Evolutionary conservation across 1,140 invertebrate species (phyloP).

Genomic region (Physella acuta): DNA sequence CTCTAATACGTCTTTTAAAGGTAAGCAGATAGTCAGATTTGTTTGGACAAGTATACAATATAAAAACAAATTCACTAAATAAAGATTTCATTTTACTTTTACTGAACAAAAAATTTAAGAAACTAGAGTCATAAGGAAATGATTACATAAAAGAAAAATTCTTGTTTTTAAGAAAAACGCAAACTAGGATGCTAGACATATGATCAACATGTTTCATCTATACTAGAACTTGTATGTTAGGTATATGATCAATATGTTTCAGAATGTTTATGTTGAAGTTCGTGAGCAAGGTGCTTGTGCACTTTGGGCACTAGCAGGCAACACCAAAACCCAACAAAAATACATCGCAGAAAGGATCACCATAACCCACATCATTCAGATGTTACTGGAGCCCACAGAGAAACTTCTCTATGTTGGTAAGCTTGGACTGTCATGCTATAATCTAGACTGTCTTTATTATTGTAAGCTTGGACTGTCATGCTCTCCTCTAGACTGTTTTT

Average conservation of each 20-base stretch:
- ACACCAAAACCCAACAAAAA: conserved; percentile 56
- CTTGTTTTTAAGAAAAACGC: too few relatives aligned
- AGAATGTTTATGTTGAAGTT: conserved; percentile 55
- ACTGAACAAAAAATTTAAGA: too few relatives aligned
- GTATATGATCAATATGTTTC: too few relatives aligned
- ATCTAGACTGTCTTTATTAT: not conserved
- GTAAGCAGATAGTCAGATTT: conserved; percentile 32
- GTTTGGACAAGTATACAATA: too few relatives aligned
- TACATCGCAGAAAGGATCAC: conserved; percentile 56
- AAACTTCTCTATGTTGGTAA: conserved; percentile 59
- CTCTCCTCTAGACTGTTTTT: too few relatives aligned
- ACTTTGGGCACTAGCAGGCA: conserved; percentile 58
- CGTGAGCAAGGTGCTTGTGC: conserved; percentile 57
- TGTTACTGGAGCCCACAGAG: conserved; percentile 56
- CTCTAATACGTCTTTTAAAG: conserved; percentile 56
- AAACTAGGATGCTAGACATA: too few relatives aligned
- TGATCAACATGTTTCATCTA: too few relatives aligned
- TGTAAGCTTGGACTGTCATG: not conserved
- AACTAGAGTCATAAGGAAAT: too few relatives aligned
- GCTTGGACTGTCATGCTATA: conserved; percentile 16
- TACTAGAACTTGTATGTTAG: too few relatives aligned
- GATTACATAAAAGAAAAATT: too few relatives aligned
- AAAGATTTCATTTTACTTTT: too few relatives aligned
- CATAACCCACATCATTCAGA: conserved; percentile 57
- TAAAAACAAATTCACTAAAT: too few relatives aligned